These are phyloP conservation scores for Atopsyche davidsoni DNA, from an alignment of 1,140 invertebrate genomes.

Conservation along the genomic window DNA sequence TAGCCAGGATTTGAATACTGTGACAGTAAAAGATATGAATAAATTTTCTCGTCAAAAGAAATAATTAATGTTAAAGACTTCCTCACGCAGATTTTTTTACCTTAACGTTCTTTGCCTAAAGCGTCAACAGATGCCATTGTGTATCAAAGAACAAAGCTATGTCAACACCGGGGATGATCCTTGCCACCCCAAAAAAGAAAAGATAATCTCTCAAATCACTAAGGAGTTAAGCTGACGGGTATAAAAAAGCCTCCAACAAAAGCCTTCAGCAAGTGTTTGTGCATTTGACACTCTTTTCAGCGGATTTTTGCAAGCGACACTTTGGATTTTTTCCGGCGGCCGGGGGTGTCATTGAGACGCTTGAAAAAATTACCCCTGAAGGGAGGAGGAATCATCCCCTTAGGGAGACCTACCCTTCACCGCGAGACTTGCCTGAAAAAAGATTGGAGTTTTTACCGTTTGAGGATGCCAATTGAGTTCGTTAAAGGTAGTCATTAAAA, in stretches of 20 bases:
- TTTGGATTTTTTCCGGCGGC: conserved; percentile 14
- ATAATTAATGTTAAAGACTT: too few species aligned
- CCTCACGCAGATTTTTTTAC: background rate
- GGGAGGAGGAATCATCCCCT: background rate
- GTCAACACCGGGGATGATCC: conserved; percentile 18
- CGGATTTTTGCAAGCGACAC: too few species aligned
- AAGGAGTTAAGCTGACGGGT: conserved; percentile 20
- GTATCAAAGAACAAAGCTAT: conserved; percentile 22
- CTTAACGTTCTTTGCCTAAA: background rate
- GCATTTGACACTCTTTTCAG: conserved; percentile 24
- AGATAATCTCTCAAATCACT: conserved; percentile 18
- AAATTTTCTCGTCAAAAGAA: too few species aligned
- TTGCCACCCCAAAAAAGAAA: background rate
- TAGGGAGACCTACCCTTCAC: too few species aligned
- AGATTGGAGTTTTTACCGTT: too few species aligned
- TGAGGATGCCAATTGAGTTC: too few species aligned
- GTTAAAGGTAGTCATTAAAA: too few species aligned
- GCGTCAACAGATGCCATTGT: conserved; percentile 18
- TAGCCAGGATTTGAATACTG: too few species aligned
- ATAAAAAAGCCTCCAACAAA: conserved; percentile 14
- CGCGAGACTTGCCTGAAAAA: too few species aligned
- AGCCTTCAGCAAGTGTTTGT: conserved; percentile 18
- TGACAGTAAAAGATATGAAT: too few species aligned
- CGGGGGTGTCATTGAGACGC: conserved; percentile 23
- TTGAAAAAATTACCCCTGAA: conserved; percentile 6